These are phyloP conservation scores for Ceratina australensis DNA, from an alignment of 1,140 invertebrate species.

Conservation along the genomic window DNA sequence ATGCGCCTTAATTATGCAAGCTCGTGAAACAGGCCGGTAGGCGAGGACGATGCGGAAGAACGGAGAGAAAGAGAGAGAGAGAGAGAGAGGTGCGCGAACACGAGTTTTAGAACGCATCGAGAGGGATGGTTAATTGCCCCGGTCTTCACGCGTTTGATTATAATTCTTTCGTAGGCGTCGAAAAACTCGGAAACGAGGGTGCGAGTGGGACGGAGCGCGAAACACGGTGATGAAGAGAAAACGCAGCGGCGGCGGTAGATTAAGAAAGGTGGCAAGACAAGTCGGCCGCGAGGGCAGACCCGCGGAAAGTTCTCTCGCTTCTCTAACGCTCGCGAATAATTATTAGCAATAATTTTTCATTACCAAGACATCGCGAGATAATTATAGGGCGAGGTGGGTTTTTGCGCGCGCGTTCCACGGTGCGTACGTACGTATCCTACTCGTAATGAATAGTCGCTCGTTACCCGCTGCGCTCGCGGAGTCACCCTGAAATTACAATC, in stretches of 20 bases:
- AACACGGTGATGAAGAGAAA: slow-evolving; percentile 4
- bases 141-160: slow-evolving; percentile 50
- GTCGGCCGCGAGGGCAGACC: background rate
- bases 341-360: slow-evolving; percentile 60
- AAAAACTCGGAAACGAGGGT: background rate
- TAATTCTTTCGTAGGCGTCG: slow-evolving; percentile 53
- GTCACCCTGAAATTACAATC: slow-evolving; percentile 59
- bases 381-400: slow-evolving; percentile 45
- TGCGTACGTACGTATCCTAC: slow-evolving; percentile 20
- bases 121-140: slow-evolving; percentile 56
- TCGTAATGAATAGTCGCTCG: slow-evolving; percentile 59
- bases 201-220: background rate
- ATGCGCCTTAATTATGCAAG: slow-evolving; percentile 54
- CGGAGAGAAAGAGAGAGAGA: background rate
- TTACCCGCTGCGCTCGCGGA: slow-evolving; percentile 51
- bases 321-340: slow-evolving; percentile 51
- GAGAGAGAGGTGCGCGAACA: background rate
- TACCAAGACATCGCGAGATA: slow-evolving; percentile 51
- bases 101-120: slow-evolving; percentile 49
- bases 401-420: slow-evolving; percentile 14
- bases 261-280: background rate
- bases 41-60: background rate
- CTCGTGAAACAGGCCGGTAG: background rate
- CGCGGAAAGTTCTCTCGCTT: background rate
- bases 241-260: background rate